Percentiles rank a stretch among this genome's conserved stretches.
Conservation (phyloP, 2,797 vertebrate species). For the Orientallactaga sibirica region DNA sequence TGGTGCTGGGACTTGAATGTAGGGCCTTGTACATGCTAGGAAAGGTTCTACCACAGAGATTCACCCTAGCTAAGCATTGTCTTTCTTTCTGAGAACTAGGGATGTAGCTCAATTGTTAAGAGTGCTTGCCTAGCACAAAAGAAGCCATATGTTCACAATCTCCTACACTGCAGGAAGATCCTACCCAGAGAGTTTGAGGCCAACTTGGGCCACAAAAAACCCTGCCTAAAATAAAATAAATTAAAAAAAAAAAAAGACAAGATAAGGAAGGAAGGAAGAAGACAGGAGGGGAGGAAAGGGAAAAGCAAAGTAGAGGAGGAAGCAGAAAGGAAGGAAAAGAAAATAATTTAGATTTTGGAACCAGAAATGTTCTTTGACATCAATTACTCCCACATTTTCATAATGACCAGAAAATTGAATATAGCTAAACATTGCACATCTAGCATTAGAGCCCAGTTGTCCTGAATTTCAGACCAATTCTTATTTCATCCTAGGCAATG, state of each 20-base stretch:
- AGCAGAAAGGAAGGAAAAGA: neutral
- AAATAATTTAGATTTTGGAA: constrained; percentile 19
- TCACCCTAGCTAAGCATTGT: neutral
- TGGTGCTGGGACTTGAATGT: neutral
- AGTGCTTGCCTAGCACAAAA: no score
- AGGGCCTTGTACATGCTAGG: neutral
- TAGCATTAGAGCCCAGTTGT: constrained; percentile 1
- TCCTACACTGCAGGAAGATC: no score
- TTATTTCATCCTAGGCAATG: constrained; percentile 35
- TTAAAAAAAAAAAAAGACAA: no score
- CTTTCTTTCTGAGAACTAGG: constrained; percentile 38
- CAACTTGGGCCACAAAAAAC: no score
- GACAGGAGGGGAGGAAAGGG: neutral
- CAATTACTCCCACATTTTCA: constrained; percentile 38
- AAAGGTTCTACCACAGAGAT: neutral
- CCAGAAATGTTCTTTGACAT: constrained; percentile 56
- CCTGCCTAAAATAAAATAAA: no score
- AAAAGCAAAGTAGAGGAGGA: neutral
- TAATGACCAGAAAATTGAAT: constrained; percentile 32
- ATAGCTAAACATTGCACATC: neutral
- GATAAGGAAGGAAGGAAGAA: neutral
- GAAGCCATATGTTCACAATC: no score
- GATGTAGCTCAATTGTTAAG: no score
- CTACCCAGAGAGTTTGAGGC: no score
- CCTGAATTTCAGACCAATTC: constrained; percentile 53